phyloP scores from a whole-genome alignment of 2,797 vertebrate species.

The Macropodus opercularis region DNA sequence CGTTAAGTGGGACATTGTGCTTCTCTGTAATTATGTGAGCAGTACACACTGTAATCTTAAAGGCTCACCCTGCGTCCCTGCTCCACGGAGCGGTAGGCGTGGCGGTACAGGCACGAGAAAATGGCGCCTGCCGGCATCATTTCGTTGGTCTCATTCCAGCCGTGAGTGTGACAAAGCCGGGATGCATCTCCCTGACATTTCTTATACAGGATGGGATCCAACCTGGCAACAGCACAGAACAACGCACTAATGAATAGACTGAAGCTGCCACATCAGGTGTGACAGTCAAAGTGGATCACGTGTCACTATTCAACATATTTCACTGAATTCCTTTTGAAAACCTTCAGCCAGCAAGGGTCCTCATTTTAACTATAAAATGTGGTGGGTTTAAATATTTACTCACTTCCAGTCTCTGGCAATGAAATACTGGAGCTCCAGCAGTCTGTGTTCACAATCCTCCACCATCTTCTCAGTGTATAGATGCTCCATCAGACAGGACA shows the following conservation, averaged over 20 bases:
- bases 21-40: neutral
- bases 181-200: slow-evolving; percentile 96
- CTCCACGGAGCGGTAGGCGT: slow-evolving; percentile 95
- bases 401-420: slow-evolving; percentile 99
- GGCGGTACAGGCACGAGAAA: slow-evolving; percentile 96
- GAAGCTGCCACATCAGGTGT: neutral
- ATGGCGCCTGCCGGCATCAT: slow-evolving; percentile 93
- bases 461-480: slow-evolving; percentile 99
- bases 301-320: too few species aligned
- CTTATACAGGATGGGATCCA: slow-evolving; percentile 93
- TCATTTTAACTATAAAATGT: too few species aligned
- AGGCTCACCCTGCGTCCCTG: slow-evolving; percentile 91
- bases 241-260: neutral
- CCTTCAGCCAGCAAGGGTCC: too few species aligned
- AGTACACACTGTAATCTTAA: neutral
- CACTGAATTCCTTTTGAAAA: too few species aligned
- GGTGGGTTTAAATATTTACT: too few species aligned
- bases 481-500: slow-evolving; percentile 98
- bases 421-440: slow-evolving; percentile 97
- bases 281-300: too few species aligned
- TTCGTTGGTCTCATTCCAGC: slow-evolving; percentile 97
- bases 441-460: slow-evolving; percentile 93
- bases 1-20: neutral
- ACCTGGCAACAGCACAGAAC: slow-evolving; percentile 63
- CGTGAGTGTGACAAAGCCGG: slow-evolving; percentile 92